Percentiles rank a stretch among this genome's conserved stretches.
phyloP scores from a whole-genome alignment of 2,888 invertebrate genomes.

The Hetaerina titia region DNA sequence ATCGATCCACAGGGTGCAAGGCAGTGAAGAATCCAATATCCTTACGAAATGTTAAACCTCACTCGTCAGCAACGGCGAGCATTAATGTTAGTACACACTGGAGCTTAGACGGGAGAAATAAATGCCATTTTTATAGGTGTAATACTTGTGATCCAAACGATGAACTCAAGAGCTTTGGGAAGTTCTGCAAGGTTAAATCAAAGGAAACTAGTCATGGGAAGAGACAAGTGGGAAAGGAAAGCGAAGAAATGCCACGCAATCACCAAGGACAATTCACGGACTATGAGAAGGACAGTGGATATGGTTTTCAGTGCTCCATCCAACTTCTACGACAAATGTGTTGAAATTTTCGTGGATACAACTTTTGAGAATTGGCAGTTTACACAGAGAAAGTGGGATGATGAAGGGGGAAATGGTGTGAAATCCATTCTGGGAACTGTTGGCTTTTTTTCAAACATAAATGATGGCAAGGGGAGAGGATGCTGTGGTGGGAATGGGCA shows the following conservation, averaged over 20 bases:
- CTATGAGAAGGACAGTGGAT: background rate
- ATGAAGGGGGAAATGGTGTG: background rate
- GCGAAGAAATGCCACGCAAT: background rate
- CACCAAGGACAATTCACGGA: background rate
- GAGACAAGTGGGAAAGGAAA: background rate
- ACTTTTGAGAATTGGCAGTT: background rate
- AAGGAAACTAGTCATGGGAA: background rate
- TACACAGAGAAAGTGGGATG: background rate
- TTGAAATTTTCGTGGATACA: background rate
- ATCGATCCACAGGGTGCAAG: background rate
- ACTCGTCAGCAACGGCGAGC: background rate
- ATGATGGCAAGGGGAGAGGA: background rate
- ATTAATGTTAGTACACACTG: background rate
- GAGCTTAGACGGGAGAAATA: background rate
- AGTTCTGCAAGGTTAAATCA: constrained; percentile 6
- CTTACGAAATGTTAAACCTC: constrained; percentile 26
- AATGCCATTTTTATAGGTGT: constrained; percentile 32
- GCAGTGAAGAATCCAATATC: background rate
- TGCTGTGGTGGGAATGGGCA: background rate
- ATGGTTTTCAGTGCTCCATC: background rate
- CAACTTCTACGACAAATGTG: background rate
- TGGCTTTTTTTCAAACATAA: background rate
- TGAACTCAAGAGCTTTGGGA: constrained; percentile 21
- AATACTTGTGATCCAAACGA: background rate
- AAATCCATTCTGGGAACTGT: background rate